These are phyloP conservation scores for Brachionus manjavacas DNA, from an alignment of 1,140 invertebrate species.

Conservation along the genomic window DNA sequence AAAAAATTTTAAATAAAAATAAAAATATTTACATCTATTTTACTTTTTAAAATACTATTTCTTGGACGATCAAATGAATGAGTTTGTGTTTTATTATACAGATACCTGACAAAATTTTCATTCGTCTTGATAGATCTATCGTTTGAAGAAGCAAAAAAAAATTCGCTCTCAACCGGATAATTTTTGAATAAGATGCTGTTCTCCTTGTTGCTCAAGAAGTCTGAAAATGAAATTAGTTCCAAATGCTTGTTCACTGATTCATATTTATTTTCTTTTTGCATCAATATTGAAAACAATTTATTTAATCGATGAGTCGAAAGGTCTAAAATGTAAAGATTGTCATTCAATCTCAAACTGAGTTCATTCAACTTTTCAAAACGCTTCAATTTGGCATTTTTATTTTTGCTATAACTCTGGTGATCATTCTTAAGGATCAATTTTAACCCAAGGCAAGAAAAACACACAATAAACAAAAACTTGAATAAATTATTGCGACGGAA, in stretches of 20 bases:
- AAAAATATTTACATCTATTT: neutral
- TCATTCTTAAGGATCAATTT: neutral
- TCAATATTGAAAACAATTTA: neutral
- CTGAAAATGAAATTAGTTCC: constrained; percentile 18
- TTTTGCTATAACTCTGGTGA: neutral
- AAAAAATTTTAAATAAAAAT: neutral
- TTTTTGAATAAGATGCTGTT: neutral
- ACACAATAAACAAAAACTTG: neutral
- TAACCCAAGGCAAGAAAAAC: neutral
- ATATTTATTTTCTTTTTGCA: constrained; percentile 10
- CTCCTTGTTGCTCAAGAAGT: neutral
- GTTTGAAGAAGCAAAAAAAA: neutral
- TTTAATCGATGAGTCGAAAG: neutral
- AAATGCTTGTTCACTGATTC: neutral
- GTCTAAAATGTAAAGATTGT: neutral
- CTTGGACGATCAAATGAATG: neutral
- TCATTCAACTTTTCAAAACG: neutral
- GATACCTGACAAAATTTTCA: constrained; percentile 12
- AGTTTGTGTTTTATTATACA: neutral
- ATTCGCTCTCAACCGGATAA: neutral
- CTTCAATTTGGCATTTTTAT: neutral
- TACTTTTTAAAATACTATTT: neutral
- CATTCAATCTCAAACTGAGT: neutral
- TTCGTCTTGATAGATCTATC: neutral
- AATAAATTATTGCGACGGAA: neutral